Conservation (phyloP, 2,113 vertebrate genomes). For the Phoenicopterus ruber region DNA sequence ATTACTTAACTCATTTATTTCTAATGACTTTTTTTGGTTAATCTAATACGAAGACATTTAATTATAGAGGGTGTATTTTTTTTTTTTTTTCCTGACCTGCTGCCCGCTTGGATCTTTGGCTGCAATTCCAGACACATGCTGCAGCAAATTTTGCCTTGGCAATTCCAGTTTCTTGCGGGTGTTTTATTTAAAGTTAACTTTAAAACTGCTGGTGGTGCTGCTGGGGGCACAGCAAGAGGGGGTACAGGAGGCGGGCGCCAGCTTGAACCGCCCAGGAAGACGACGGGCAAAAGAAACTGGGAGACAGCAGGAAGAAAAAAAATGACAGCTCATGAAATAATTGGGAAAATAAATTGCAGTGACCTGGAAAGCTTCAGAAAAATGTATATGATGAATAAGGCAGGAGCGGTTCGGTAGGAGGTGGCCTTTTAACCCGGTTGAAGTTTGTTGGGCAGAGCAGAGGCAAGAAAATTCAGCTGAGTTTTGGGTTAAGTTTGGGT, state of each 20-base stretch:
- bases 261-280: background rate
- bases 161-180: background rate
- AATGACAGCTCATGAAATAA: background rate
- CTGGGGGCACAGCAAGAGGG: background rate
- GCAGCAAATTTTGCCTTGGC: background rate
- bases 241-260: fast-evolving
- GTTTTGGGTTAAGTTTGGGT: background rate
- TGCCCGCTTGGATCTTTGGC: background rate
- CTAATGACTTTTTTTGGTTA: background rate
- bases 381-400: background rate
- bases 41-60: background rate
- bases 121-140: background rate
- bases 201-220: background rate
- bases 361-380: background rate
- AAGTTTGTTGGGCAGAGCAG: background rate
- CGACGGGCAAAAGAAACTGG: background rate
- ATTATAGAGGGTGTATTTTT: background rate
- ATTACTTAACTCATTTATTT: slow-evolving; percentile 8
- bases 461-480: background rate
- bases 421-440: background rate
- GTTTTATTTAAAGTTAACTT: background rate
- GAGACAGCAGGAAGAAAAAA: background rate
- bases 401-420: background rate
- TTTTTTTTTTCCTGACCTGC: background rate
- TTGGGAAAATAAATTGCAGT: background rate